Percentiles rank a stretch among this genome's conserved stretches.
Evolutionary conservation across 2,797 vertebrate species (phyloP).

Genomic region (Myotis vivesi): DNA sequence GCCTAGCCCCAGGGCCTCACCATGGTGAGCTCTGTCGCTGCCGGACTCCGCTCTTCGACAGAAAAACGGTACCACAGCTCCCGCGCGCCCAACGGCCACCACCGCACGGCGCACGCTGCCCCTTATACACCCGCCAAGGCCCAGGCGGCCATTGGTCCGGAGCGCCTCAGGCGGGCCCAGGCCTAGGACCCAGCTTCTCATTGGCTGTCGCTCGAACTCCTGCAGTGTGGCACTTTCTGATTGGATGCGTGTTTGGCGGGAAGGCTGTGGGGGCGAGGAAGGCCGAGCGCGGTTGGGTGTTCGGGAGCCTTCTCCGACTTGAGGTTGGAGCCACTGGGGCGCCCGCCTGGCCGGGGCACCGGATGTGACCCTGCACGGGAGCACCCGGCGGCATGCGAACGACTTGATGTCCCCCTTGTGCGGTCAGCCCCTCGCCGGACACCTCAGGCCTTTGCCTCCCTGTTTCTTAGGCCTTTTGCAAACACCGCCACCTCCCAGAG

Average conservation of each 20-base stretch:
- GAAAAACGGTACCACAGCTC: neutral
- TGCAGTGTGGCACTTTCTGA: neutral
- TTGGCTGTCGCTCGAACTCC: neutral
- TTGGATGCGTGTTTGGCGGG: constrained; percentile 38
- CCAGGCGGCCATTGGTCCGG: neutral
- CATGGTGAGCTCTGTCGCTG: constrained; percentile 25
- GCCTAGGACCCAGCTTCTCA: neutral
- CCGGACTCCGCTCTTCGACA: fast-evolving
- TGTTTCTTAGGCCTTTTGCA: neutral
- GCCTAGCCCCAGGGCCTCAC: neutral
- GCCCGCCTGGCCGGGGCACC: fast-evolving
- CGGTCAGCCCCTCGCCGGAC: fast-evolving
- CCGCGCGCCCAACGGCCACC: neutral
- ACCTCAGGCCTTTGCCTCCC: fast-evolving
- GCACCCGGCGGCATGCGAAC: fast-evolving
- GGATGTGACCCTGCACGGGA: fast-evolving
- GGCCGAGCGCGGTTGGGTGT: fast-evolving
- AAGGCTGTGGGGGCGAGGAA: neutral
- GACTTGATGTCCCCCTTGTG: neutral
- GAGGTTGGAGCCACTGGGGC: fast-evolving
- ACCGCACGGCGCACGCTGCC: fast-evolving
- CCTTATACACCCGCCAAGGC: fast-evolving
- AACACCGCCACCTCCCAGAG: neutral
- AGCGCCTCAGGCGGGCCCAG: neutral
- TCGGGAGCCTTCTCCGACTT: fast-evolving